Evolutionary conservation across 2,888 invertebrate genomes (phyloP), one percentile per base, ranked within the genome.

Genomic region (Folsomia candida): DNA sequence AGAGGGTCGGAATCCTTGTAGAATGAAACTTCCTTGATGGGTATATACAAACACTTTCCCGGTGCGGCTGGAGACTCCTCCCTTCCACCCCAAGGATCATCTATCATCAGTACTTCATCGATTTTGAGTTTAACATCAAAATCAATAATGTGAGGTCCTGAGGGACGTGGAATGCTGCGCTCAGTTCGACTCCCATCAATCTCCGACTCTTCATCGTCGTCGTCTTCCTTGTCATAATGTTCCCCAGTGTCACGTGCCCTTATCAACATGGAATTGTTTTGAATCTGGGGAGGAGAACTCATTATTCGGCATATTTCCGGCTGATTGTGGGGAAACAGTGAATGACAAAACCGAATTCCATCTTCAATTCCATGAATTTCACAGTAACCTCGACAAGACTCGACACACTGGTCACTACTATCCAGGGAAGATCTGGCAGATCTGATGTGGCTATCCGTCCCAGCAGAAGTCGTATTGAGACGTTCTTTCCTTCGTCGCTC

Each of bases 11-110:
- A 2, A 20, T 24, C 64, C 4, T 25, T 6, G 6, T 67, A 26
- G 70, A 76, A 79, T 0, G 72, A 62, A 54, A 80, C 67, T 20
- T 71, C 67, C 3, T 70, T 58, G 26, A 80, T 66, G 0, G 73
- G 73, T 1, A 80, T 68, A 59, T 69, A 72, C 20, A 80, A 58
- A 65, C 77, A 76, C 22, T 65, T 63, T 22, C 54, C 54, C 20
- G 54, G 54, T 18, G 20, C 54, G 11, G 69, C 58, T 22, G 54
- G 54, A 2, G 65, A 25, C 2, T 51, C 57, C 14, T 37, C 24
- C 2, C 20, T 22, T 6, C 18, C 24, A n/a, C n/a, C 28, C 25
- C 25, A 65, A 4, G 54, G 54, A 18, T 51, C 54, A 28, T 18
- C 3, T 18, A 62, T 28, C 22, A 70, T 29, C 24, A 22, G 3